A percentile compares a stretch with the other conserved stretches of the same genome.
phyloP scores from a whole-genome alignment of 2,888 invertebrate genomes.

The Dryocosmus kuriphilus region DNA sequence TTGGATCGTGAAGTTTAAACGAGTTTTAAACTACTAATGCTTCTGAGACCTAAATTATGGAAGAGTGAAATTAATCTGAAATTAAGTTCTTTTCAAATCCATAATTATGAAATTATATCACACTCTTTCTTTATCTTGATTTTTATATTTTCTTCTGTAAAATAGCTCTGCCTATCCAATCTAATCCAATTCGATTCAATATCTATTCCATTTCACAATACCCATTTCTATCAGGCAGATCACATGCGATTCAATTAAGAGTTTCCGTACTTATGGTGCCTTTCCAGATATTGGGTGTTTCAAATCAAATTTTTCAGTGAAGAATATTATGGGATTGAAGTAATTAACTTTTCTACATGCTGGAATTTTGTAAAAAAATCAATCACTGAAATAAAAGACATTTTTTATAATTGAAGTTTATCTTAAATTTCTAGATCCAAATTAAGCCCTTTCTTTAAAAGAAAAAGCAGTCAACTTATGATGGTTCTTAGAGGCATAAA shows the following conservation, averaged over 20 bases:
- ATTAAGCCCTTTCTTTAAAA: too few species aligned
- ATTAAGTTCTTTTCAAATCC: background rate
- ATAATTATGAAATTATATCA: background rate
- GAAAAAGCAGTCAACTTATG: too few species aligned
- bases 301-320: background rate
- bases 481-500: slow-evolving; percentile 29
- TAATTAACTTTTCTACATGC: too few species aligned
- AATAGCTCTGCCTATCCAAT: slow-evolving; percentile 12
- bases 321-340: background rate
- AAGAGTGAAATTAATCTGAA: background rate
- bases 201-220: slow-evolving; percentile 16
- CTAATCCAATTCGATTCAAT: slow-evolving; percentile 20
- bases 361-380: too few species aligned
- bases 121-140: background rate
- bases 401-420: too few species aligned
- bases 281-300: slow-evolving; percentile 3
- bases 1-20: background rate
- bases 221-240: slow-evolving; percentile 14
- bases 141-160: slow-evolving; percentile 4
- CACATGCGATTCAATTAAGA: slow-evolving; percentile 26
- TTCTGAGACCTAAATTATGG: background rate
- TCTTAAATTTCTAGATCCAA: too few species aligned
- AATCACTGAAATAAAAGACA: too few species aligned
- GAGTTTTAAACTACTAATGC: background rate
- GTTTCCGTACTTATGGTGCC: background rate